Conservation (phyloP, 2,888 invertebrate species). For the Lepidocyrtoides sp. region DNA sequence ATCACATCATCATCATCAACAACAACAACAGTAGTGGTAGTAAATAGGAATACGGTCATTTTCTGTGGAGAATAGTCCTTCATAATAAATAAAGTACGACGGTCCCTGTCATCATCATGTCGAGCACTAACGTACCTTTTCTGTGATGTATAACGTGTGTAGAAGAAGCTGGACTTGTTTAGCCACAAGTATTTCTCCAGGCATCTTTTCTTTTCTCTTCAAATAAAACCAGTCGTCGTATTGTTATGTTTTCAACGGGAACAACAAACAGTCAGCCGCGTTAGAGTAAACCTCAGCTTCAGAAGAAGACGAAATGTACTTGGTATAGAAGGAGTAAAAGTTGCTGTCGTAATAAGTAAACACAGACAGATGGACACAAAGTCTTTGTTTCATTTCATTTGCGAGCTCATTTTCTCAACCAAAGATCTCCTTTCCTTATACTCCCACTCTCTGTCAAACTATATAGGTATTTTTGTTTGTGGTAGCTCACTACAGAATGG, state of each 20-base stretch:
- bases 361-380: conserved; percentile 68
- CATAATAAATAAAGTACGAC: conserved; percentile 51
- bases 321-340: neutral
- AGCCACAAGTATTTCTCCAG: conserved; percentile 54
- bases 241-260: conserved; percentile 39
- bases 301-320: neutral
- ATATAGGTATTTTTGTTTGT: conserved; percentile 21
- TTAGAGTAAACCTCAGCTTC: conserved; percentile 45
- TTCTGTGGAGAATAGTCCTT: conserved; percentile 26
- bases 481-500: conserved; percentile 9
- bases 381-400: conserved; percentile 65
- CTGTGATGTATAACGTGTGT: neutral
- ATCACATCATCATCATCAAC: neutral
- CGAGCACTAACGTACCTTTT: neutral
- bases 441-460: neutral
- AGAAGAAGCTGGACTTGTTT: neutral
- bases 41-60: neutral
- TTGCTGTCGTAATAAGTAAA: conserved; percentile 47
- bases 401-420: neutral
- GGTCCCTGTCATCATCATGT: conserved; percentile 48
- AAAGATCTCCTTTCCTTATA: neutral
- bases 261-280: conserved; percentile 11
- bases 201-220: conserved; percentile 18
- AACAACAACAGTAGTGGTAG: too few relatives aligned
- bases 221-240: conserved; percentile 19